phyloP scores from a whole-genome alignment of 1,140 invertebrate genomes.

The Drosophila kepulauana region DNA sequence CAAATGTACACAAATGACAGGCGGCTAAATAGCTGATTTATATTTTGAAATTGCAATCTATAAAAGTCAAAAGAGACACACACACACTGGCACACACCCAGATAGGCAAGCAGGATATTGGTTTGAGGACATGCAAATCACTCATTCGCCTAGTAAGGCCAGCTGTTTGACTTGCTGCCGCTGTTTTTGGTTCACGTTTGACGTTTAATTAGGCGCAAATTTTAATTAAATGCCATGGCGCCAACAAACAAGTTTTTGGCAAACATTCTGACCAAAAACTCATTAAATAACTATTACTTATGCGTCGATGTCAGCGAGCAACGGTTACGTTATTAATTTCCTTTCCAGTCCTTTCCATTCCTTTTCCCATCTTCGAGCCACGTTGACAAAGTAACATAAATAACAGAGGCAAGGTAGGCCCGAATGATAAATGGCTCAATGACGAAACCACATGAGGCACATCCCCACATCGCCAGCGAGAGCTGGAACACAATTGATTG shows the following conservation, averaged over 20 bases:
- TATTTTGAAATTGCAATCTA: conserved; percentile 20
- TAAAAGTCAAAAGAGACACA: conserved; percentile 10
- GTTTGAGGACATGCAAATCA: conserved; percentile 45
- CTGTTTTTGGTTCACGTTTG: conserved; percentile 43
- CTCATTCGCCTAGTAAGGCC: conserved; percentile 61
- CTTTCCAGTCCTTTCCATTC: too few species aligned
- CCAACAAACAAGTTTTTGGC: conserved; percentile 64
- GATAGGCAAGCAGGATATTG: conserved; percentile 1
- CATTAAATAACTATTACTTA: conserved; percentile 81
- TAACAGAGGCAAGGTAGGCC: conserved; percentile 23
- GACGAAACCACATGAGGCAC: not conserved
- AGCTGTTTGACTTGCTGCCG: not conserved
- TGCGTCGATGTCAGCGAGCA: conserved; percentile 56
- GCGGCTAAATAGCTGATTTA: conserved; percentile 28
- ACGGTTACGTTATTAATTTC: conserved; percentile 71
- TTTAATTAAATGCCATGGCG: conserved; percentile 76
- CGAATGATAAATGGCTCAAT: conserved; percentile 37
- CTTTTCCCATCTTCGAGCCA: not conserved
- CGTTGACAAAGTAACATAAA: conserved; percentile 43
- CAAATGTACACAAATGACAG: conserved; percentile 35
- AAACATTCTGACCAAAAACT: conserved; percentile 54
- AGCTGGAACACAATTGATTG: conserved; percentile 15
- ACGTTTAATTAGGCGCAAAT: conserved; percentile 77
- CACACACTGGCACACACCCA: not conserved
- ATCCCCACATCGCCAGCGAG: not conserved